Evolutionary conservation across 2,113 vertebrate genomes (phyloP).

Genomic region (Xenopus borealis): DNA sequence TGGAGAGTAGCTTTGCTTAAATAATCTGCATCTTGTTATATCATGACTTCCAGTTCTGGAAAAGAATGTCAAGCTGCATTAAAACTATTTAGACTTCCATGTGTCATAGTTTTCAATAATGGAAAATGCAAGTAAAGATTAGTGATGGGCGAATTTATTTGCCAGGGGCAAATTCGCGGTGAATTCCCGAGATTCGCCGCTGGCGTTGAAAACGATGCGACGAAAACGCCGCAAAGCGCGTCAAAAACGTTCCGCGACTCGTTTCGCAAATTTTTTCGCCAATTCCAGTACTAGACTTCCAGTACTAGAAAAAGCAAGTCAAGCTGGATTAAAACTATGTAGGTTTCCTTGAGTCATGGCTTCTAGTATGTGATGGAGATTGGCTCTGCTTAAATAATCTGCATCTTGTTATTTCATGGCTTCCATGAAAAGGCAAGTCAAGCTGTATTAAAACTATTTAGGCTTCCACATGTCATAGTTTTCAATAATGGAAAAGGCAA

Average conservation of each 20-base stretch:
- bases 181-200: too few species aligned
- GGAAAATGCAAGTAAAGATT: too few species aligned
- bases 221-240: too few species aligned
- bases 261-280: too few species aligned
- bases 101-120: slow-evolving; percentile 83
- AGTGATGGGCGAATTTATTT: too few species aligned
- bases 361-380: slow-evolving; percentile 79
- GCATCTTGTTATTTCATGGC: slow-evolving; percentile 93
- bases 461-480: too few species aligned
- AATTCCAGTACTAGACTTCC: too few species aligned
- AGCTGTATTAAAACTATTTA: slow-evolving; percentile 41
- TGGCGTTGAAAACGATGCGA: too few species aligned
- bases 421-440: slow-evolving; percentile 88
- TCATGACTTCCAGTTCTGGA: slow-evolving; percentile 90
- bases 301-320: slow-evolving; percentile 91
- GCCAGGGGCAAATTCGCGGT: too few species aligned
- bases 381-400: slow-evolving; percentile 98
- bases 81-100: too few species aligned
- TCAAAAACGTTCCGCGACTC: too few species aligned
- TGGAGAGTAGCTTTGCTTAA: slow-evolving; percentile 94
- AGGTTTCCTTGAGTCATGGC: too few species aligned
- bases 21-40: slow-evolving; percentile 95
- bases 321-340: background rate
- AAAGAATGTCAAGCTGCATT: slow-evolving; percentile 67
- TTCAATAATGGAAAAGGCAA: slow-evolving; percentile 90